A percentile compares a stretch with the other conserved stretches of the same genome.
Conservation (phyloP, 2,888 invertebrate genomes). For the Nomada flava region DNA sequence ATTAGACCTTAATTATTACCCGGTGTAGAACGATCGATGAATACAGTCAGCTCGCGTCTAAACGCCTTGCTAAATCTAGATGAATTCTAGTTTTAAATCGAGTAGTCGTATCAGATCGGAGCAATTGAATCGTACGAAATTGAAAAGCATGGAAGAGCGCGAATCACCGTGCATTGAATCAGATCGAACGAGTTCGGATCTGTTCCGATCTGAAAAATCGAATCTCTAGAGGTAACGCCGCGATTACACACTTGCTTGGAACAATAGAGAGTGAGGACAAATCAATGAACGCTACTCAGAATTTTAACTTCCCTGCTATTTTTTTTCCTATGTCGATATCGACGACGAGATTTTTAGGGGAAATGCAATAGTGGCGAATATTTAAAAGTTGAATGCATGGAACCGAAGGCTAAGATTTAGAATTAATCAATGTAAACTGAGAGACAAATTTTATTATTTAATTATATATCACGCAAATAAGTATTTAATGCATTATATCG, state of each 20-base stretch:
- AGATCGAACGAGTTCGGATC: slow-evolving; percentile 58
- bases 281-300: slow-evolving; percentile 44
- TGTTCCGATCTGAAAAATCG: slow-evolving; percentile 60
- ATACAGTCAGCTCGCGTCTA: background rate
- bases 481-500: slow-evolving; percentile 2
- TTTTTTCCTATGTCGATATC: too few species aligned
- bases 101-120: slow-evolving; percentile 55
- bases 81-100: slow-evolving; percentile 40
- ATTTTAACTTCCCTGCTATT: background rate
- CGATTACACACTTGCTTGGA: slow-evolving; percentile 60
- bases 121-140: slow-evolving; percentile 59
- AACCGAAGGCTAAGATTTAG: background rate
- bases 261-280: slow-evolving; percentile 50
- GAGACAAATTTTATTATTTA: background rate
- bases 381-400: background rate
- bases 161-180: slow-evolving; percentile 62
- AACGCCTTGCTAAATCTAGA: slow-evolving; percentile 38
- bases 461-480: background rate
- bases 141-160: slow-evolving; percentile 58
- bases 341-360: too few species aligned
- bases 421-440: background rate
- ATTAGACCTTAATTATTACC: slow-evolving; percentile 11
- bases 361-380: too few species aligned
- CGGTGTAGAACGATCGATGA: background rate
- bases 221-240: slow-evolving; percentile 51